Base-by-base conservation (phyloP, 1,140 invertebrate genomes). In the Archegozetes longisetosus region DNA sequence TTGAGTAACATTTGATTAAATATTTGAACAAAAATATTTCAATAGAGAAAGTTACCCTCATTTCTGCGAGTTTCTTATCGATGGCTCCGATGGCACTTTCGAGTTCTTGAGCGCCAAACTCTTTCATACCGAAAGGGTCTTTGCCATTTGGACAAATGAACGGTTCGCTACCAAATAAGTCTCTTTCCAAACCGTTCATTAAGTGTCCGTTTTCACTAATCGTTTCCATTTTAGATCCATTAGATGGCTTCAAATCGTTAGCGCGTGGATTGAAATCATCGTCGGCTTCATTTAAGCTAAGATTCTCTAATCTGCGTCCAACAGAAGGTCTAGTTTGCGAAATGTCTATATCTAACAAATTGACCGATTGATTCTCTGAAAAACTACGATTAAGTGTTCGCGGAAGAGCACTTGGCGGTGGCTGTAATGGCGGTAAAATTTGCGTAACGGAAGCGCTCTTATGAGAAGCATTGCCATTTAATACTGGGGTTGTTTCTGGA, bases 301-400 rank as follows among this genome's bases (percentile, higher is more conserved):
- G 72, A 62, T 85, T 86, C 72, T 90, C 86, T 58, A 86, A 73
- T 73, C 85, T 84, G 4, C 84, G 83, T 53, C 84, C 85, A 49
- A 85, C 80, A 25, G 79, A 73, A 59, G 83, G 82, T 61, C 55
- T 22, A 14, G 47, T 50, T 17, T 26, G 49, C n/a, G 26, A 20
- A 28, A 58, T 20, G 28, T 57, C 53, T 26, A 61, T n/a, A 51
- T 53, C 48, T 12, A 55, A 23, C 20, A 54, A 55, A 62, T 55
- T 68, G 62, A 68, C 61, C 20, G 56, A 62, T 50, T 61, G 29
- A 24, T 63, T 52, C 32, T 50, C 53, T 20, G 55, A 57, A 62
- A 66, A 65, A 68, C 67, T 63, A 29, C 28, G 24, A 23, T 62
- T 27, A 25, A 24, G 17, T 46, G 23, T 50, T 24, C 48, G 22